Conservation (phyloP, 1,140 invertebrate genomes). For the Nilaparvata lugens region DNA sequence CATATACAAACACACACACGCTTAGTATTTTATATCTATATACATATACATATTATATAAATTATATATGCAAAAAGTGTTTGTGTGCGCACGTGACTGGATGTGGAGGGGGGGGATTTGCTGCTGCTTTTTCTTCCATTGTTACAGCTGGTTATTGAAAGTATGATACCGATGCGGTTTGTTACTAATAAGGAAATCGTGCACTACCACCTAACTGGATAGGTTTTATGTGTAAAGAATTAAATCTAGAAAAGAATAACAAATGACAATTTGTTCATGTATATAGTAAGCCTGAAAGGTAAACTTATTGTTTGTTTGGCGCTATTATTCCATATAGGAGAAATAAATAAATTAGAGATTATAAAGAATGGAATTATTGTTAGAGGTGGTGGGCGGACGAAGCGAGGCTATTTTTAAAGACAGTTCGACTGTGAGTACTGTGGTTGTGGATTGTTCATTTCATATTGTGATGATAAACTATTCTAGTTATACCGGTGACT, state of each 20-base stretch:
- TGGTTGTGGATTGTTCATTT: conserved; percentile 16
- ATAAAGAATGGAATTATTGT: not conserved
- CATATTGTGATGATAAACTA: conserved; percentile 15
- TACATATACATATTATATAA: too few species aligned
- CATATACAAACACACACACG: too few species aligned
- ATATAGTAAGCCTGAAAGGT: conserved; percentile 3
- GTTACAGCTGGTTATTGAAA: not conserved
- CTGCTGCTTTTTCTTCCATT: not conserved
- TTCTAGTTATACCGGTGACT: conserved; percentile 15
- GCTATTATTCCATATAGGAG: conserved; percentile 2
- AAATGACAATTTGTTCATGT: not conserved
- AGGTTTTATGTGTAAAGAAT: not conserved
- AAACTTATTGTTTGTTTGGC: not conserved
- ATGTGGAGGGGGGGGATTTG: not conserved
- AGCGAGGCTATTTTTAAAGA: not conserved
- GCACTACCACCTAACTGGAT: not conserved
- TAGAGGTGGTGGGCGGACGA: not conserved
- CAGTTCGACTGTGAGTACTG: not conserved
- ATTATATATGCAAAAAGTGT: too few species aligned
- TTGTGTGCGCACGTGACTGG: too few species aligned
- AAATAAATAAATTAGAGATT: not conserved
- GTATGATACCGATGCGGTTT: not conserved
- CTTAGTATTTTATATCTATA: too few species aligned
- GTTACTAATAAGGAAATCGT: not conserved
- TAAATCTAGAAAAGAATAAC: not conserved